phyloP scores from a whole-genome alignment of 2,113 vertebrate genomes.

The Crotophaga sulcirostris region DNA sequence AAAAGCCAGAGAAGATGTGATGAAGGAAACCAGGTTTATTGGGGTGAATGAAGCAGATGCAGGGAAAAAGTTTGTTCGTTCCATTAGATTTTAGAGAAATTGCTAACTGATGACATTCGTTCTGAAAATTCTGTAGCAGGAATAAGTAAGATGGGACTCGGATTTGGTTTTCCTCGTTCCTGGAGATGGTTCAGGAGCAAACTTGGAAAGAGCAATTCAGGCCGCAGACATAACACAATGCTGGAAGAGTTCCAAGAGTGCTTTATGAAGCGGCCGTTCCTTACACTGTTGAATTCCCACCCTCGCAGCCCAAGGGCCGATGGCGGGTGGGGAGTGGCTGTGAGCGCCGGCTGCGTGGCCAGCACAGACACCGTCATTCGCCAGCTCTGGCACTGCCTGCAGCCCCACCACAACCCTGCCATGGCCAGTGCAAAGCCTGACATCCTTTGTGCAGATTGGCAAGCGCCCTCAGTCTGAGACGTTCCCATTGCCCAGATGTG shows the following conservation, averaged over 20 bases:
- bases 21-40: neutral
- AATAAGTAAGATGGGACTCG: neutral
- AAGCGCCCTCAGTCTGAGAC: accelerated
- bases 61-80: neutral
- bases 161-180: too few relatives aligned
- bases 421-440: accelerated
- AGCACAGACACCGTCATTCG: neutral
- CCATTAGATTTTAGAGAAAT: neutral
- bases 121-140: neutral
- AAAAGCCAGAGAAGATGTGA: neutral
- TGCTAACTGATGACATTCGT: neutral
- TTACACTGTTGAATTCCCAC: neutral
- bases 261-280: neutral
- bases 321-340: neutral
- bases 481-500: accelerated
- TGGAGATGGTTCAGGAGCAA: neutral
- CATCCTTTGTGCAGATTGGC: neutral
- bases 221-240: neutral
- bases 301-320: neutral
- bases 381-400: neutral
- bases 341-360: accelerated
- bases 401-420: neutral
- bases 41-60: neutral
- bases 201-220: neutral
- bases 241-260: neutral